Base-by-base conservation (phyloP, 2,888 invertebrate species). In the Rotaria macrura region DNA sequence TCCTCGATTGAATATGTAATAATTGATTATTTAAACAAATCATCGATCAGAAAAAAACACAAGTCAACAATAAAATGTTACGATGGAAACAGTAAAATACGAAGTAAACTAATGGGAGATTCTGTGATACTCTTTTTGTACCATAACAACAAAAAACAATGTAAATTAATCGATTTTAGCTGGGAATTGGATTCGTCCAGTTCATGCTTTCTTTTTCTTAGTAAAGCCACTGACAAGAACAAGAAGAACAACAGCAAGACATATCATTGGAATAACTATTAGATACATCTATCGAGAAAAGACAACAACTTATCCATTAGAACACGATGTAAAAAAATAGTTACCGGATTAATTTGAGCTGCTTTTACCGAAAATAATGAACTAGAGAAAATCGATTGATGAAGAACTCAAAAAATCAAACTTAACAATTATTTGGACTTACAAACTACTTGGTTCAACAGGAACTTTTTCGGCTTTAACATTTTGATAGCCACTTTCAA, bases 391-490 rank as follows among this genome's bases (percentile, higher is more conserved):
- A 7, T 47, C 47, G 14, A 65, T 65, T 54, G 0, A 17, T 65
- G 3, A 34, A 12, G 14, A n/a, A 20, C 1, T 14, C 7, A 34
- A 34, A 9, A 49, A 49, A 9, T 1, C 0, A 49, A 17, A 49
- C 12, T 49, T 12, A 7, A 43, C 49, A 17, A 49, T 49, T 17
- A 49, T 12, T 17, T 49, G 6, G 6, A 17, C 79, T 79, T 79
- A 79, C 79, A 79, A 79, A 43, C 43, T 10, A 43, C 55, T 86
- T n/a, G 43, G 43, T 83, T 86, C 86, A 17, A n/a, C 10, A 1
- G 86, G 86, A 20, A 86, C 74, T 40, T 20, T 43, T 29, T 74
- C 84, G 20, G 47, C 38, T 38, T 85, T 86, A 5, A 86, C 86
- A 47, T 86, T 72, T 49, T 84, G 49, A 40, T 86, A 85, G 49